These are phyloP conservation scores for Pteropus rufus DNA, from an alignment of 2,797 vertebrate species.

Conservation along the genomic window DNA sequence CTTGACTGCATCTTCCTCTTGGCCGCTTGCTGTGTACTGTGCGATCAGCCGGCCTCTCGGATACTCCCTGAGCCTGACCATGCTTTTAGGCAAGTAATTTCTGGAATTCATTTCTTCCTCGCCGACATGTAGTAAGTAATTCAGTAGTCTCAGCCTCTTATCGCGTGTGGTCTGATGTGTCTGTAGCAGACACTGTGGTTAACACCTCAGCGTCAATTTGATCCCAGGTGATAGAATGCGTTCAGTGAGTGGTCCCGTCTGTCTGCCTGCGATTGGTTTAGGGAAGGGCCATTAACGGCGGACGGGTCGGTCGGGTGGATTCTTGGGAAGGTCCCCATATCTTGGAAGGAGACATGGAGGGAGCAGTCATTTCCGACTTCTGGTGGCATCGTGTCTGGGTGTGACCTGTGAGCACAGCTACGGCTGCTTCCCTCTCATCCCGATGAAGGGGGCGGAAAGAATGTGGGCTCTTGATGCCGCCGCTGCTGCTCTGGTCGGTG, in stretches of 20 bases:
- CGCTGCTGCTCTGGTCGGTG: neutral
- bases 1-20: neutral
- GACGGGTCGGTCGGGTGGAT: neutral
- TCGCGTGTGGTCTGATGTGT: neutral
- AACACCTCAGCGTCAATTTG: neutral
- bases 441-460: neutral
- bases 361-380: neutral
- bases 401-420: neutral
- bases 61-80: neutral
- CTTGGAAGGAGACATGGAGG: neutral
- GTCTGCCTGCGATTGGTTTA: neutral
- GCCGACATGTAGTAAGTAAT: neutral
- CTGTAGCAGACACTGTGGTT: neutral
- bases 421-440: neutral
- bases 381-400: neutral
- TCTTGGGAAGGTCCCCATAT: neutral
- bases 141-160: neutral
- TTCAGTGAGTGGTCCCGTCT: neutral
- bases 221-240: neutral
- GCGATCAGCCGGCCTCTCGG: neutral
- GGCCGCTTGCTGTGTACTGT: neutral
- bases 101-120: neutral
- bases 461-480: neutral
- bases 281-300: neutral
- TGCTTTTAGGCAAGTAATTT: neutral